Conservation (phyloP, 2,888 invertebrate genomes). For the Ellobium chinense region DNA sequence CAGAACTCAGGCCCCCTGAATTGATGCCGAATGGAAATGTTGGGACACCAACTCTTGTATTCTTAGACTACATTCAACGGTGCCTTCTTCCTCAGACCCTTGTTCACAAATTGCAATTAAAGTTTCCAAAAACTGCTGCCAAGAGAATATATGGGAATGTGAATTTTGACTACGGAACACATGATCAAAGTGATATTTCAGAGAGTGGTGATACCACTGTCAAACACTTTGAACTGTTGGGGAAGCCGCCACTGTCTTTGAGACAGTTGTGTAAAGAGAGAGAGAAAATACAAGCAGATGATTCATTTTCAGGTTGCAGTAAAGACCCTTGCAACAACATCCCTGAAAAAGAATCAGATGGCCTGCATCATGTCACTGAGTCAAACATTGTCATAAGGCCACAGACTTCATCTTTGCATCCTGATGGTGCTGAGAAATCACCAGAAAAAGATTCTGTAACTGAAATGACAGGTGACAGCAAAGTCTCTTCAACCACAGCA, state of each 20-base stretch:
- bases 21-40: conserved; percentile 82
- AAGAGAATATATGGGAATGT: conserved; percentile 79
- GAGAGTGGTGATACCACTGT: not conserved
- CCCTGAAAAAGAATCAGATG: too few relatives aligned
- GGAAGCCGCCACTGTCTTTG: not conserved
- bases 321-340: not conserved
- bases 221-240: not conserved
- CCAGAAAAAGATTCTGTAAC: not conserved
- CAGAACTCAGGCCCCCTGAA: conserved; percentile 75
- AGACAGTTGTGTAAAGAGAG: not conserved
- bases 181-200: not conserved
- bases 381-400: not conserved
- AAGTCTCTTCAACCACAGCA: not conserved
- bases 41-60: conserved; percentile 81
- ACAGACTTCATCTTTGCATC: not conserved
- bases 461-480: not conserved
- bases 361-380: not conserved
- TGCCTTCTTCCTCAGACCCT: conserved; percentile 80
- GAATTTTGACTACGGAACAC: conserved; percentile 77
- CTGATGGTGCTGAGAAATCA: not conserved
- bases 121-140: conserved; percentile 72
- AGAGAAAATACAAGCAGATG: not conserved
- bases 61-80: conserved; percentile 79
- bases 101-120: conserved; percentile 79
- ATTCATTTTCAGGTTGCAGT: not conserved